A percentile compares a stretch with the other conserved stretches of the same genome.
phyloP scores from a whole-genome alignment of 2,888 invertebrate genomes.

The Tipula vernalis region DNA sequence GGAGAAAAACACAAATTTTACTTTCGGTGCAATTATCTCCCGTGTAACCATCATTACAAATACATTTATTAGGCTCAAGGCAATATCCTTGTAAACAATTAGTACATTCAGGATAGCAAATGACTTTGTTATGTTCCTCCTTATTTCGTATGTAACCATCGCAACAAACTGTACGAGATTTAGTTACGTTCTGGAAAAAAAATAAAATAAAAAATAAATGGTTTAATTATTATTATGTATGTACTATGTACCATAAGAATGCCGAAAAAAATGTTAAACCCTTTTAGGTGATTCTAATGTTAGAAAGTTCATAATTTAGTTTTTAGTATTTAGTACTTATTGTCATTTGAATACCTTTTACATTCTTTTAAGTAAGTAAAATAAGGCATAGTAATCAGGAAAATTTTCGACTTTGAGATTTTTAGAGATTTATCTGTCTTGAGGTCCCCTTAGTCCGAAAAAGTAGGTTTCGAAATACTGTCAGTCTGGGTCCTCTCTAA shows the following conservation, averaged over 20 bases:
- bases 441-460: too few species aligned
- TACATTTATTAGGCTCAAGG: conserved; percentile 46
- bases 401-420: too few species aligned
- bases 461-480: too few species aligned
- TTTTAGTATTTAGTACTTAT: too few species aligned
- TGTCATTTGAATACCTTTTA: too few species aligned
- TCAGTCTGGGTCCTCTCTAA: too few species aligned
- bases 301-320: not conserved
- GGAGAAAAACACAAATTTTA: conserved; percentile 18
- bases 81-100: conserved; percentile 39
- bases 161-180: conserved; percentile 59
- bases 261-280: not conserved
- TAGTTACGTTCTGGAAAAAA: conserved; percentile 49
- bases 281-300: not conserved
- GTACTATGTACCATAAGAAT: not conserved
- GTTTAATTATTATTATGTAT: not conserved
- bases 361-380: too few species aligned
- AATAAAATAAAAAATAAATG: not conserved
- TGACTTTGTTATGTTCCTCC: conserved; percentile 18
- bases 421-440: too few species aligned
- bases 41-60: conserved; percentile 41
- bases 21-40: conserved; percentile 32
- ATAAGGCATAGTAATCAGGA: too few species aligned
- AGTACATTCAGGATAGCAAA: conserved; percentile 33
- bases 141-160: conserved; percentile 51